Conservation (phyloP, 2,888 invertebrate genomes). For the Rhaphigaster nebulosa region DNA sequence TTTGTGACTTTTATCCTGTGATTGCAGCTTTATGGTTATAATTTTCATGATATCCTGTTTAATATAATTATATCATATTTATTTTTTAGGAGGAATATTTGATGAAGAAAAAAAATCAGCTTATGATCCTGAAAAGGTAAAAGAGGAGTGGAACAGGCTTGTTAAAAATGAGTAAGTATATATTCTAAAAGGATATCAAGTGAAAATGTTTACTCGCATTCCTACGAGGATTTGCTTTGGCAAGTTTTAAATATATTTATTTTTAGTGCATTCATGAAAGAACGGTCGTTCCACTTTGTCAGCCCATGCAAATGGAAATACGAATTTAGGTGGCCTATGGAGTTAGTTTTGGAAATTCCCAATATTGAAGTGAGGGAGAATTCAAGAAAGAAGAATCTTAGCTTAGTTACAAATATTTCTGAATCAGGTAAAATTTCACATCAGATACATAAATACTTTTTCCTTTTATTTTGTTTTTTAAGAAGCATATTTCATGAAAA, state of each 20-base stretch:
- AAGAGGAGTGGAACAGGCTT: conserved; percentile 40
- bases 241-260: background rate
- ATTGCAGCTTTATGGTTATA: no score
- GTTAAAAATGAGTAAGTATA: conserved; percentile 26
- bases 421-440: background rate
- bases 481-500: no score
- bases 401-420: background rate
- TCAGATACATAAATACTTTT: no score
- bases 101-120: background rate
- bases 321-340: conserved; percentile 29
- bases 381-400: background rate
- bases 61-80: no score
- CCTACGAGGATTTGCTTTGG: no score
- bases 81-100: conserved; percentile 36
- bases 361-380: background rate
- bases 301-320: conserved; percentile 2
- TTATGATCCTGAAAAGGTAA: conserved; percentile 1
- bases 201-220: no score
- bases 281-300: background rate
- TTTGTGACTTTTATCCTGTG: no score
- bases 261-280: conserved; percentile 29
- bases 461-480: no score
- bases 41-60: no score
- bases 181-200: background rate
- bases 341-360: conserved; percentile 2